Percentiles rank a stretch among this genome's conserved stretches.
Conservation (phyloP, 2,888 invertebrate species). For the Polymixis flavicincta region DNA sequence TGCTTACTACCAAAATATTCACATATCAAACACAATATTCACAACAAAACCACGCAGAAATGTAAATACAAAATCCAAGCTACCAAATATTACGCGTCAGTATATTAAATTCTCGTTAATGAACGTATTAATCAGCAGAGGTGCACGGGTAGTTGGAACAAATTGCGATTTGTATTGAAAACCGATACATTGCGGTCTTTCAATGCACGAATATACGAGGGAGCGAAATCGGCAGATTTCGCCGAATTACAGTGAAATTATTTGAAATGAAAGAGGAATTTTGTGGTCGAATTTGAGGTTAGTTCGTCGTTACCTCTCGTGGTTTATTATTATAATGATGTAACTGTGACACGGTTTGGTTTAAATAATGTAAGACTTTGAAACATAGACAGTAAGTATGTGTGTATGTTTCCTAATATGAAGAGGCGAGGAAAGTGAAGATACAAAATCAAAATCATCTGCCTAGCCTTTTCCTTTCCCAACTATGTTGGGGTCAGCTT, state of each 20-base stretch:
- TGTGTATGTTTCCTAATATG: background rate
- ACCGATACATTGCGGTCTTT: slow-evolving; percentile 53
- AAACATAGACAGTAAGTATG: background rate
- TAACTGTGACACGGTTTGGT: slow-evolving; percentile 3
- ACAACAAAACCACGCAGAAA: background rate
- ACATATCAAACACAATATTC: background rate
- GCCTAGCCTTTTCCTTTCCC: too few relatives aligned
- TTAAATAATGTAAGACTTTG: background rate
- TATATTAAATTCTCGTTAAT: slow-evolving; percentile 45
- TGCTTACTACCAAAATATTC: background rate
- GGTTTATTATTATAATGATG: slow-evolving; percentile 27
- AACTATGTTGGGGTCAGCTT: too few relatives aligned
- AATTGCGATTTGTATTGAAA: slow-evolving; percentile 57
- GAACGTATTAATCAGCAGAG: slow-evolving; percentile 45
- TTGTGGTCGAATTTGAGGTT: slow-evolving; percentile 27
- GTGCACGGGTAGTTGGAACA: slow-evolving; percentile 51
- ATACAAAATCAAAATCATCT: too few relatives aligned
- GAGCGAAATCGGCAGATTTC: slow-evolving; percentile 31
- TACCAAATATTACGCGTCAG: background rate
- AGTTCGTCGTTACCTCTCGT: slow-evolving; percentile 23
- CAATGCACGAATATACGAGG: slow-evolving; percentile 5
- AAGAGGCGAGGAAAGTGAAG: background rate
- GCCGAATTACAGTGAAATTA: slow-evolving; percentile 36
- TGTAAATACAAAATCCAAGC: background rate
- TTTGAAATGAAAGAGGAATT: slow-evolving; percentile 27